These are phyloP conservation scores for Drosophila monieri DNA, from an alignment of 2,888 invertebrate species.

Conservation along the genomic window DNA sequence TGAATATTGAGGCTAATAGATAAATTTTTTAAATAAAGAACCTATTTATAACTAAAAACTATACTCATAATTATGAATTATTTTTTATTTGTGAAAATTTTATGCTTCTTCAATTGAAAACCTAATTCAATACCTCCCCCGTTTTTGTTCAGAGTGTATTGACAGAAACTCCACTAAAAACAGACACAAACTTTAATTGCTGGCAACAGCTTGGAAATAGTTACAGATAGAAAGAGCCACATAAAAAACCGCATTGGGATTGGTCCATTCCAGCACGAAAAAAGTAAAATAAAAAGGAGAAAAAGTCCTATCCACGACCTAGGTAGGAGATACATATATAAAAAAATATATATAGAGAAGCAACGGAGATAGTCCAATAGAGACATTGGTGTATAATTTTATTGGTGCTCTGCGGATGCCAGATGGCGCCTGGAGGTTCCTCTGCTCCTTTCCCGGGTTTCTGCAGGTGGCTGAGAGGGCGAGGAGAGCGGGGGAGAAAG, in stretches of 20 bases:
- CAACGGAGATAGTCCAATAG: conserved; percentile 55
- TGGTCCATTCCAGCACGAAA: conserved; percentile 14
- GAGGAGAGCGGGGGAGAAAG: not conserved
- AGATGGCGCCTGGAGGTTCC: conserved; percentile 48
- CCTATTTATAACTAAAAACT: too few relatives aligned
- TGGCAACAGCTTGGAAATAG: conserved; percentile 74
- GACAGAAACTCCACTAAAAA: conserved; percentile 22
- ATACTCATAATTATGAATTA: too few relatives aligned
- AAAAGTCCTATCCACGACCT: conserved; percentile 1
- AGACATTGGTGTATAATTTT: conserved; percentile 72
- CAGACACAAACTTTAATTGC: conserved; percentile 75
- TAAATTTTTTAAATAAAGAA: too few relatives aligned
- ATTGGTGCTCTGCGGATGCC: conserved; percentile 71
- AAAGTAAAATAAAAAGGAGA: conserved; percentile 1
- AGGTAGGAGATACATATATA: conserved; percentile 10
- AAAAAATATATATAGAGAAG: conserved; percentile 6
- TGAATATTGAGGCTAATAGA: too few relatives aligned
- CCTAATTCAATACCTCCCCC: too few relatives aligned
- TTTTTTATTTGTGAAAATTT: too few relatives aligned
- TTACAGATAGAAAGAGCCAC: conserved; percentile 36
- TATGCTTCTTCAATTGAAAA: too few relatives aligned
- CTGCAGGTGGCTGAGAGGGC: conserved; percentile 21
- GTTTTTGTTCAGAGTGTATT: not conserved
- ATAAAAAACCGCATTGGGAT: conserved; percentile 54
- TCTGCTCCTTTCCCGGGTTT: conserved; percentile 1